Evolutionary conservation across 2,797 vertebrate species (phyloP), one percentile per base, ranked within the genome.

Genomic region (Babyrousa celebensis): DNA sequence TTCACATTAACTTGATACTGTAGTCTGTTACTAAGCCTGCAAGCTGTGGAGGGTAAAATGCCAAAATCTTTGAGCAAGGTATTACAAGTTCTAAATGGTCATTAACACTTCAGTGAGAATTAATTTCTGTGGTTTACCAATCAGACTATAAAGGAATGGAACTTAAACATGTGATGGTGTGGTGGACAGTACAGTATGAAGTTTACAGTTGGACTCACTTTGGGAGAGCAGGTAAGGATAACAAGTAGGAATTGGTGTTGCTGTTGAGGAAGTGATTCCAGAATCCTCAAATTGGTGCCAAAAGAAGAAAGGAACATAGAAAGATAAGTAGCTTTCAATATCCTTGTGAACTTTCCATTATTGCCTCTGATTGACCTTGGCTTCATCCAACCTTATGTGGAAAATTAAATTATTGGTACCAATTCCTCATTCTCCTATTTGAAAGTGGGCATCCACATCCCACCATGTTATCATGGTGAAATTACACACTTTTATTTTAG

Each of bases 121-220:
- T 91, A 90, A 67, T 91, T 82, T 93, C 20, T 84, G 25, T 87
- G 43, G 21, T 56, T 94, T 62, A 12, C 12, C 52, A 56, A 63
- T 85, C 12, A 10, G 27, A 89, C 12, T 70, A 3, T 54, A 68
- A 43, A 93, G 15, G 2, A 84, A 56, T 40, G 11, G 27, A 27
- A 25, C 40, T 75, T 48, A 93, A 70, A 68, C 25, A 74, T 43
- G 14, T 56, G 43, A 29, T 12, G 43, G 3, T 78, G 18, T 67
- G 3, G n/a, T n/a, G 20, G 27, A 32, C 12, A 15, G 70, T 25
- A 68, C 12, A 79, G 27, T 7, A 36, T 48, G 20, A 62, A 4
- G 1, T 84, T 94, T 91, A 48, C 0, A 70, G 43, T 17, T 75
- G 18, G 1, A 62, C 23, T 71, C 21, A 43, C 68, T 79, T 84